These are phyloP conservation scores for Trachymyrmex septentrionalis DNA, from an alignment of 1,140 invertebrate genomes.

Conservation along the genomic window DNA sequence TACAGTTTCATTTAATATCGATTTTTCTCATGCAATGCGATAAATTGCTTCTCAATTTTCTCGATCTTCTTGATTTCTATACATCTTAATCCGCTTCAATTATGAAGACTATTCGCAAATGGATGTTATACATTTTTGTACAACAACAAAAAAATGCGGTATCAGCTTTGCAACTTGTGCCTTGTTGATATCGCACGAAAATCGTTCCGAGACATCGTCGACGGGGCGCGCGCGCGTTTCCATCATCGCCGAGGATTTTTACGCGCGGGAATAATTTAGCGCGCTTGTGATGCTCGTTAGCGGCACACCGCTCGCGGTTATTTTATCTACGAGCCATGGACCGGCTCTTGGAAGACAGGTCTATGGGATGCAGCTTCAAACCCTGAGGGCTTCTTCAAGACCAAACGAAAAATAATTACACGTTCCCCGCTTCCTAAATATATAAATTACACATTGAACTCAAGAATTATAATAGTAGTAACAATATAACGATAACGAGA, in stretches of 20 bases:
- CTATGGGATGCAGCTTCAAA: neutral
- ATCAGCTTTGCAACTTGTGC: slow-evolving; percentile 2
- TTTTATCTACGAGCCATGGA: slow-evolving; percentile 29
- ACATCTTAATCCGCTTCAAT: neutral
- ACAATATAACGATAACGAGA: neutral
- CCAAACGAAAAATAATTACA: slow-evolving; percentile 26
- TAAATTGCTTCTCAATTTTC: neutral
- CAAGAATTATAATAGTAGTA: neutral
- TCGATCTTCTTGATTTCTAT: no score
- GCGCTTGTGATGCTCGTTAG: slow-evolving; percentile 34
- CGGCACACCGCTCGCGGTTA: slow-evolving; percentile 9
- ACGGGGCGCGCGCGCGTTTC: neutral
- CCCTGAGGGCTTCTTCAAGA: neutral
- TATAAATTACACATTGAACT: neutral
- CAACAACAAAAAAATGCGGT: neutral
- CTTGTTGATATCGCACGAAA: neutral
- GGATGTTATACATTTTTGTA: neutral
- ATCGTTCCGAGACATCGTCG: slow-evolving; percentile 17
- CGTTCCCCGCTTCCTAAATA: neutral
- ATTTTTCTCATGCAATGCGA: neutral
- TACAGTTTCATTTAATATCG: neutral
- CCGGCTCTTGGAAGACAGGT: slow-evolving; percentile 2
- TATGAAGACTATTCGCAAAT: neutral
- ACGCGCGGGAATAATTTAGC: slow-evolving; percentile 36
- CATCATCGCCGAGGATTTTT: slow-evolving; percentile 2